Evolutionary conservation across 2,888 invertebrate genomes (phyloP).

Genomic region (Cyclophora albipunctata): DNA sequence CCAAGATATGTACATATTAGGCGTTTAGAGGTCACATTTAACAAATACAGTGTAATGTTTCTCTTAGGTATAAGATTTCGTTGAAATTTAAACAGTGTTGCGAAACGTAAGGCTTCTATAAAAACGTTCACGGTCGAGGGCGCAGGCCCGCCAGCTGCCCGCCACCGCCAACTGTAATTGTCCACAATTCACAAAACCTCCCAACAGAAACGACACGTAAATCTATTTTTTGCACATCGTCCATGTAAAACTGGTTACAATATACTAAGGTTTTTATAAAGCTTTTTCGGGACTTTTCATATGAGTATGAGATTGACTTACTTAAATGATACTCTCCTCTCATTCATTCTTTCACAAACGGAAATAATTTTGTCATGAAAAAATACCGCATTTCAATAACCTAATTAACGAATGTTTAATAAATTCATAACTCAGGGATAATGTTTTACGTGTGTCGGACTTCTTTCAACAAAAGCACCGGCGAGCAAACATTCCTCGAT

Average conservation of each 20-base stretch:
- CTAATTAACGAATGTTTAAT: no score
- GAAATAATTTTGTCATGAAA: no score
- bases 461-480: slow-evolving; percentile 11
- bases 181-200: slow-evolving; percentile 20
- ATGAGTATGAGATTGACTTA: no score
- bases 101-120: slow-evolving; percentile 47
- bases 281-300: no score
- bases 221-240: slow-evolving; percentile 16
- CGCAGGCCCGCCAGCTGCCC: slow-evolving; percentile 58
- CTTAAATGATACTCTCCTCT: no score
- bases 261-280: no score
- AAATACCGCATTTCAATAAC: no score
- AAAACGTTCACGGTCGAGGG: slow-evolving; percentile 65
- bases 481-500: slow-evolving; percentile 11
- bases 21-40: slow-evolving; percentile 25
- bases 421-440: no score
- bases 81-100: slow-evolving; percentile 57
- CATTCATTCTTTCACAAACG: no score
- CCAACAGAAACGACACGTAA: slow-evolving; percentile 16
- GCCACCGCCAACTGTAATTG: slow-evolving; percentile 7
- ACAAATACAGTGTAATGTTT: slow-evolving; percentile 37
- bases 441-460: not conserved
- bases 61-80: slow-evolving; percentile 44
- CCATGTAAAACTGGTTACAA: no score
- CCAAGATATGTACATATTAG: not conserved